Percentiles rank a stretch among this genome's conserved stretches.
These are phyloP conservation scores for Uria aalge DNA, from an alignment of 2,113 vertebrate genomes.

Conservation along the genomic window DNA sequence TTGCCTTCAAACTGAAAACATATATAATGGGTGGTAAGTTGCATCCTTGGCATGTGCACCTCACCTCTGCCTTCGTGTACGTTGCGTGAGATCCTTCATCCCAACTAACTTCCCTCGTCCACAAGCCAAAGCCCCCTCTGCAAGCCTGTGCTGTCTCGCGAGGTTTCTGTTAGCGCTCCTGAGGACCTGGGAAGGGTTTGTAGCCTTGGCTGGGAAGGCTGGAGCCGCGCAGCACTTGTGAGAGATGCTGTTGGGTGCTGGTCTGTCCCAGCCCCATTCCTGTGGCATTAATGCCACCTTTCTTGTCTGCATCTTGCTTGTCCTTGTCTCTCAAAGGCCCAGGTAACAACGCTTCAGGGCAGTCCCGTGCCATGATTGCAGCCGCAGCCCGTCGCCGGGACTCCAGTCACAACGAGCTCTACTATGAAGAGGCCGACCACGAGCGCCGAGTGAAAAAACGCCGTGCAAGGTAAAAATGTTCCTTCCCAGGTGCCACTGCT, in stretches of 20 bases:
- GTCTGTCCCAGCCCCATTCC: not conserved
- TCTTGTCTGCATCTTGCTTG: not conserved
- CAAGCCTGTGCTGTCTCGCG: not conserved
- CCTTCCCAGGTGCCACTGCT: fast-evolving
- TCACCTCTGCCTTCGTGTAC: not conserved
- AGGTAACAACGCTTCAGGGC: conserved; percentile 78
- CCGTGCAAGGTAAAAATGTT: conserved; percentile 64
- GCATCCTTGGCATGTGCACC: conserved; percentile 21
- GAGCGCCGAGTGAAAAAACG: conserved; percentile 77
- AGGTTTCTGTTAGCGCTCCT: not conserved
- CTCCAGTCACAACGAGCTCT: conserved; percentile 90
- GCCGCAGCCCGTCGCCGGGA: conserved; percentile 85
- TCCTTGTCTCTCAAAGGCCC: conserved; percentile 64
- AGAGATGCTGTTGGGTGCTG: not conserved
- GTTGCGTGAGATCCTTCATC: not conserved
- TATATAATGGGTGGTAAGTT: conserved; percentile 79
- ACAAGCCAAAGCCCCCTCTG: not conserved
- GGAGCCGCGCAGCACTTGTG: not conserved
- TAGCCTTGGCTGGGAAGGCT: not conserved
- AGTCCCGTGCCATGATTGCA: conserved; percentile 88
- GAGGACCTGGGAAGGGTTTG: not conserved
- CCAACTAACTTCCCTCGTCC: not conserved
- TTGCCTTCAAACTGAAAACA: conserved; percentile 80
- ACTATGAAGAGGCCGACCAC: conserved; percentile 82
- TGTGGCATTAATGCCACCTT: not conserved